phyloP scores from a whole-genome alignment of 2,797 vertebrate genomes.

The Alosa sapidissima region DNA sequence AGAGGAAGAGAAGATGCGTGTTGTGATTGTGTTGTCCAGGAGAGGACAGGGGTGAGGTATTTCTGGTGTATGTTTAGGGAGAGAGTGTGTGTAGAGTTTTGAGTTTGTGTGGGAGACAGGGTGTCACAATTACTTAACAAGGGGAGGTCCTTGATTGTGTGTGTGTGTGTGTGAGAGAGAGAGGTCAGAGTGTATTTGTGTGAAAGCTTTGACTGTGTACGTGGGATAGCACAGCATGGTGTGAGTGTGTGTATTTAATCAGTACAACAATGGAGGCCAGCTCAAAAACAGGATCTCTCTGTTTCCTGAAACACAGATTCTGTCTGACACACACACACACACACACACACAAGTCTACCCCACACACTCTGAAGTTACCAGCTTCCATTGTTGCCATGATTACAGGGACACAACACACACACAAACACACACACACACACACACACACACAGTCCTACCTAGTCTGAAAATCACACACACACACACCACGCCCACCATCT shows the following conservation, averaged over 20 bases:
- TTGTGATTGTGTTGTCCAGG: neutral
- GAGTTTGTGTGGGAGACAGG: neutral
- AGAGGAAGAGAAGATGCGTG: neutral
- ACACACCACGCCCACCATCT: neutral
- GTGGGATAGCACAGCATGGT: neutral
- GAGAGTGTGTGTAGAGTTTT: neutral
- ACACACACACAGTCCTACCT: conserved; percentile 24
- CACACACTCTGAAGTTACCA: neutral
- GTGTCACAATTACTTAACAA: conserved; percentile 4
- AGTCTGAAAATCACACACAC: neutral
- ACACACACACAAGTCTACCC: conserved; percentile 10
- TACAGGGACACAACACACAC: neutral
- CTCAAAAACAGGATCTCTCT: conserved; percentile 80
- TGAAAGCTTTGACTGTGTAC: neutral
- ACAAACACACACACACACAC: conserved; percentile 27
- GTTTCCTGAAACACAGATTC: conserved; percentile 73
- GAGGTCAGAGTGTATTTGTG: neutral
- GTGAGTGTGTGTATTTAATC: conserved; percentile 43
- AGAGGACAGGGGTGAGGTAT: conserved; percentile 3
- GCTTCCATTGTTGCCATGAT: conserved; percentile 1
- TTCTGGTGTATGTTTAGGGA: neutral
- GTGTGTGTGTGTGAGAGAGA: neutral
- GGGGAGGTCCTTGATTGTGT: neutral
- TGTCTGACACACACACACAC: conserved; percentile 43
- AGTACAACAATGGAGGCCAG: conserved; percentile 72